Conservation (phyloP, 2,888 invertebrate genomes). For the Alloscopus bannaensis region DNA sequence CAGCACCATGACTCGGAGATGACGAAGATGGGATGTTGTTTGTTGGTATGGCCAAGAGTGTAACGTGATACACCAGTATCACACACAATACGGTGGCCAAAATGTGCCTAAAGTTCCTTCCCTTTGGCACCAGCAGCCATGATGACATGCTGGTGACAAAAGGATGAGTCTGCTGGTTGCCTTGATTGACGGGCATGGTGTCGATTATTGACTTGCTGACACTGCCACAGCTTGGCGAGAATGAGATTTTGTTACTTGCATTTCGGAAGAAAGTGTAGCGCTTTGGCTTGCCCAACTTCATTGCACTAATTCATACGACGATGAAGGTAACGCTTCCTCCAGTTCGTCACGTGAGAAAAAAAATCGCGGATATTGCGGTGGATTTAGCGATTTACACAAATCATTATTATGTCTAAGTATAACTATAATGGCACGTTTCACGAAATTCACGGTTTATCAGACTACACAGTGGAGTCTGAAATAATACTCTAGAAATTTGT, state of each 20-base stretch:
- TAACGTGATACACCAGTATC: constrained; percentile 54
- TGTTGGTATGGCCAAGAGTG: constrained; percentile 48
- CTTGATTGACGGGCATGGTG: constrained; percentile 41
- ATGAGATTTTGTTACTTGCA: constrained; percentile 23
- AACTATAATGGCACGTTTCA: constrained; percentile 41
- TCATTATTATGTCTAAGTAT: background rate
- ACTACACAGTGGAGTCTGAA: constrained; percentile 36
- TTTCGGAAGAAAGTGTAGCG: constrained; percentile 51
- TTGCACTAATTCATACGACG: constrained; percentile 6
- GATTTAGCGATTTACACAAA: background rate
- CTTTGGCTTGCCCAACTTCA: constrained; percentile 55
- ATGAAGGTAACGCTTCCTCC: background rate
- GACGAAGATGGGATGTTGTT: constrained; percentile 26
- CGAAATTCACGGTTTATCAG: constrained; percentile 54
- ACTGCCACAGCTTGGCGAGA: constrained; percentile 3
- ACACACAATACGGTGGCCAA: constrained; percentile 54
- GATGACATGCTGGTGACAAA: constrained; percentile 54
- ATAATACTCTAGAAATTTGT: constrained; percentile 4
- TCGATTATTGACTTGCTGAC: constrained; percentile 30
- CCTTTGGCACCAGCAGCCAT: constrained; percentile 56
- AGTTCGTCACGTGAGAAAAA: no score
- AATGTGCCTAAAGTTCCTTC: constrained; percentile 52
- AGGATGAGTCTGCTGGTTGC: constrained; percentile 12
- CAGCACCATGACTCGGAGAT: constrained; percentile 28
- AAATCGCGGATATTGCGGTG: no score